phyloP scores from a whole-genome alignment of 2,888 invertebrate species.

The Andrena dorsata region DNA sequence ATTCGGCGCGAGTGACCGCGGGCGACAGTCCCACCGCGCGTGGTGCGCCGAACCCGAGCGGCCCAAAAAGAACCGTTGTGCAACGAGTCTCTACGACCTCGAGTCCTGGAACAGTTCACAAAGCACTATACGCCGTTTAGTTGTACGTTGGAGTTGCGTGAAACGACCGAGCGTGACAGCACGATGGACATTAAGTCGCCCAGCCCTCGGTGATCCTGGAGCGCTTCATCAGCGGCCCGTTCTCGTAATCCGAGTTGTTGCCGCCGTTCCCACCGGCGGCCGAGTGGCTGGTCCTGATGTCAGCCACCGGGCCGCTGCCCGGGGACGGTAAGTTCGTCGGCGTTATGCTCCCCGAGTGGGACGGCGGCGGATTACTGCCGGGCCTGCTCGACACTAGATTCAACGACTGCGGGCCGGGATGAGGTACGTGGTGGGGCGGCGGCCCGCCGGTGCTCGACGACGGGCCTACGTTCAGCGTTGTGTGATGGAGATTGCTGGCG shows the following conservation, averaged over 20 bases:
- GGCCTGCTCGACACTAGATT: slow-evolving; percentile 83
- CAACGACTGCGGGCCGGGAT: slow-evolving; percentile 79
- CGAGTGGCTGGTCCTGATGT: slow-evolving; percentile 85
- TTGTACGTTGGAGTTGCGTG: slow-evolving; percentile 74
- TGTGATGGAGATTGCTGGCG: slow-evolving; percentile 86
- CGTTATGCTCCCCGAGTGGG: slow-evolving; percentile 90
- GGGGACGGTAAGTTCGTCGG: slow-evolving; percentile 93
- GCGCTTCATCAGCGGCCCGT: slow-evolving; percentile 91
- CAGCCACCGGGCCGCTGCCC: slow-evolving; percentile 86
- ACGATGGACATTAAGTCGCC: slow-evolving; percentile 91
- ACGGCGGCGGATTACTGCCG: slow-evolving; percentile 83
- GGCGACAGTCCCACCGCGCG: slow-evolving; percentile 24
- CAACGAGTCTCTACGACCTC: slow-evolving; percentile 46
- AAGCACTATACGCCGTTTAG: slow-evolving; percentile 77
- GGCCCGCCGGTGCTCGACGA: slow-evolving; percentile 79
- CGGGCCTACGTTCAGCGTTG: slow-evolving; percentile 82
- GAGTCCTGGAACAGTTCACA: slow-evolving; percentile 72
- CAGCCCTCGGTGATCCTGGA: slow-evolving; percentile 95
- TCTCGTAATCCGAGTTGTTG: slow-evolving; percentile 88
- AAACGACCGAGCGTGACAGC: slow-evolving; percentile 68
- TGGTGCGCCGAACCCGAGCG: slow-evolving; percentile 8
- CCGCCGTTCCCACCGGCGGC: slow-evolving; percentile 84
- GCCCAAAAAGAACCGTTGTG: slow-evolving; percentile 15
- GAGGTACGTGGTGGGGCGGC: slow-evolving; percentile 79
- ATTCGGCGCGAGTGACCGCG: background rate